Conservation (phyloP, 2,888 invertebrate genomes). For the Lamellibrachia satsuma region DNA sequence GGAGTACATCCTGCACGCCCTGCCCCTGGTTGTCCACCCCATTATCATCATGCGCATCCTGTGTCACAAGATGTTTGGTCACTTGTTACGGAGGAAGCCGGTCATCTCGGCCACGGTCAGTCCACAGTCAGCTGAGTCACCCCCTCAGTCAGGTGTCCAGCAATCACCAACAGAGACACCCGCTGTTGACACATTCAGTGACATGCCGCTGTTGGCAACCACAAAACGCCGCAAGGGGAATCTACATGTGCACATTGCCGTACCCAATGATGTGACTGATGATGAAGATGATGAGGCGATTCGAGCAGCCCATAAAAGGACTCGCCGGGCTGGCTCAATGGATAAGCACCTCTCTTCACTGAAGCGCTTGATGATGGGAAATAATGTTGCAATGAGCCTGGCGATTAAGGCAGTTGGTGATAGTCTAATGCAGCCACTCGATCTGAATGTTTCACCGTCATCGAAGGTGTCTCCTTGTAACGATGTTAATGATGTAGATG, state of each 20-base stretch:
- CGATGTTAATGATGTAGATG: slow-evolving; percentile 13
- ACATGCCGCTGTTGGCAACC: neutral
- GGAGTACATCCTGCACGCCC: slow-evolving; percentile 57
- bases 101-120: neutral
- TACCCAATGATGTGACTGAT: slow-evolving; percentile 30
- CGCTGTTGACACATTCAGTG: slow-evolving; percentile 29
- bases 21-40: slow-evolving; percentile 70
- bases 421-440: slow-evolving; percentile 60
- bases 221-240: slow-evolving; percentile 37
- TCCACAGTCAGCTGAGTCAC: neutral
- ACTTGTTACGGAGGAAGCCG: slow-evolving; percentile 68
- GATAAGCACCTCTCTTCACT: slow-evolving; percentile 41
- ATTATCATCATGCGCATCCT: slow-evolving; percentile 70
- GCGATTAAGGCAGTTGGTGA: slow-evolving; percentile 59
- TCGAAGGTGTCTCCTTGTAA: neutral
- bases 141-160: neutral
- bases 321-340: slow-evolving; percentile 44
- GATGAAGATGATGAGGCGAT: slow-evolving; percentile 27
- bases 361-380: slow-evolving; percentile 20
- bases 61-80: slow-evolving; percentile 70
- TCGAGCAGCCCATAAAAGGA: slow-evolving; percentile 30
- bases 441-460: slow-evolving; percentile 37
- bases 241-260: slow-evolving; percentile 47
- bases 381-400: slow-evolving; percentile 49
- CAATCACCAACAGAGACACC: neutral